A percentile compares a stretch with the other conserved stretches of the same genome.
Evolutionary conservation across 2,797 vertebrate species (phyloP).

Genomic region (Hippocampus kuda): DNA sequence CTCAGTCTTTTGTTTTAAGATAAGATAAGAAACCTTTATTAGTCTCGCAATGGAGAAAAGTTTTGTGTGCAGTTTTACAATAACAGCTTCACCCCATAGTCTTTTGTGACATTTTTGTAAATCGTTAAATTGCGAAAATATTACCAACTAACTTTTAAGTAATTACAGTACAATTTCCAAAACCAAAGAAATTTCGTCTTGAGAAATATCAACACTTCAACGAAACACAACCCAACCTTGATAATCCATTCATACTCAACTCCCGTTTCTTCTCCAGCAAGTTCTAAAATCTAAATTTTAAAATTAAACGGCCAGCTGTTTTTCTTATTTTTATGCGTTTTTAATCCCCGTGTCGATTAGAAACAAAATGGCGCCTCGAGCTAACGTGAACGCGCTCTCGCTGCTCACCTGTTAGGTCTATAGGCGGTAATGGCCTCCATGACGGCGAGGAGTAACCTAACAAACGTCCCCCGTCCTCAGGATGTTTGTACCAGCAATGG

Average conservation of each 20-base stretch:
- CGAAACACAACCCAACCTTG: background rate
- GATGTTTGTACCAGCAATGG: constrained; percentile 66
- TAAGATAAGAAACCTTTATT: too few relatives aligned
- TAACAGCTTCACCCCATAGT: too few relatives aligned
- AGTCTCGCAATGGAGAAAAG: too few relatives aligned
- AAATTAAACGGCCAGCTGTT: background rate
- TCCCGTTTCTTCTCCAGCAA: background rate
- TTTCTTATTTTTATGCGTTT: background rate
- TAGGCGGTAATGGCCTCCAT: background rate
- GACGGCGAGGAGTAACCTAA: background rate
- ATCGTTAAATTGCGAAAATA: too few relatives aligned
- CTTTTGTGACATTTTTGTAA: too few relatives aligned
- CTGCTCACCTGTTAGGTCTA: constrained; percentile 36
- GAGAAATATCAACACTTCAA: too few relatives aligned
- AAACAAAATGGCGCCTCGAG: background rate
- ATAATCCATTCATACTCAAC: background rate
- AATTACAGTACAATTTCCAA: too few relatives aligned
- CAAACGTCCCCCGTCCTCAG: constrained; percentile 8
- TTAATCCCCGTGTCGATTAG: background rate
- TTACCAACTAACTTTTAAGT: too few relatives aligned
- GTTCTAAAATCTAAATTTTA: background rate
- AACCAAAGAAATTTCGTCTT: too few relatives aligned
- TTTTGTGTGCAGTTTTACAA: too few relatives aligned
- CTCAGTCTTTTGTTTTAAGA: too few relatives aligned
- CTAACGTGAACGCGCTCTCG: background rate